Conservation (phyloP, 2,797 vertebrate genomes). For the Amazona finschi region DNA sequence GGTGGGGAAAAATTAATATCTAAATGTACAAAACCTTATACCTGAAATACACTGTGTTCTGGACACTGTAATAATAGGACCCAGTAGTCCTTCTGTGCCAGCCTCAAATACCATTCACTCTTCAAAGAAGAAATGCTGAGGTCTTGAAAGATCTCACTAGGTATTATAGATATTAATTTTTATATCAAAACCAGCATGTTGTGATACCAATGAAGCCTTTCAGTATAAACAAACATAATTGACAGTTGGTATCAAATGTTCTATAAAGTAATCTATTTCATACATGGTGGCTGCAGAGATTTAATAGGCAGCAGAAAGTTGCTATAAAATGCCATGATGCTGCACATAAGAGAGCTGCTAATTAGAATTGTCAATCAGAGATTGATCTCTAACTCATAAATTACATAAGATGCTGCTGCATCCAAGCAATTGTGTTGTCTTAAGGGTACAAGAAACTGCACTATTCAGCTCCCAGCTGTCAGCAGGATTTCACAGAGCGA, state of each 20-base stretch:
- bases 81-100: slow-evolving; percentile 18
- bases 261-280: slow-evolving; percentile 46
- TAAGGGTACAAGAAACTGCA: slow-evolving; percentile 62
- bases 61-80: slow-evolving; percentile 9
- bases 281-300: slow-evolving; percentile 28
- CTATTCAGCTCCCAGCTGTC: slow-evolving; percentile 63
- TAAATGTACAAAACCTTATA: slow-evolving; percentile 35
- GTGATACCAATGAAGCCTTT: slow-evolving; percentile 24
- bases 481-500: slow-evolving; percentile 57
- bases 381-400: slow-evolving; percentile 71
- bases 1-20: neutral
- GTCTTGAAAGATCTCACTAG: neutral
- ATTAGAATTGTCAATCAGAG: slow-evolving; percentile 78
- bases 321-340: slow-evolving; percentile 58
- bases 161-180: slow-evolving; percentile 23
- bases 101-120: slow-evolving; percentile 36
- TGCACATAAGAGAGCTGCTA: slow-evolving; percentile 69
- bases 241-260: slow-evolving; percentile 54
- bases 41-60: slow-evolving; percentile 46
- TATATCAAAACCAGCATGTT: slow-evolving; percentile 21
- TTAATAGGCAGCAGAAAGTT: slow-evolving; percentile 61
- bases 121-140: slow-evolving; percentile 49
- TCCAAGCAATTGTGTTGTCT: slow-evolving; percentile 71
- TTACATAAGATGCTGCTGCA: slow-evolving; percentile 55
- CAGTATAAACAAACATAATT: slow-evolving; percentile 60